These are phyloP conservation scores for Trachelus stipa DNA, from an alignment of 2,888 invertebrate species.

Conservation along the genomic window DNA sequence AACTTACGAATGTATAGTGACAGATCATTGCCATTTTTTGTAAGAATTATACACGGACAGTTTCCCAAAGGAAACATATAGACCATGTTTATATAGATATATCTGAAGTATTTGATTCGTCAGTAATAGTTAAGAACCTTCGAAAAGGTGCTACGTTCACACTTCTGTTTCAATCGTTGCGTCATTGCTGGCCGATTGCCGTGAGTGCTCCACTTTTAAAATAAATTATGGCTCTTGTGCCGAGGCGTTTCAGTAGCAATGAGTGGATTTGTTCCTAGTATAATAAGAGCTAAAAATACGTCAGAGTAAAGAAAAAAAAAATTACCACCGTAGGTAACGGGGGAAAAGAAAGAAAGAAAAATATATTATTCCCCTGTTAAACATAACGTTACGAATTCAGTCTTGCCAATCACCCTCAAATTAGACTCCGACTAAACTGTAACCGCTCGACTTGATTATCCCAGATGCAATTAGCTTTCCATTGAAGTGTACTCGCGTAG, in stretches of 20 bases:
- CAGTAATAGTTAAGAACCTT: not conserved
- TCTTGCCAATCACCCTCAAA: not conserved
- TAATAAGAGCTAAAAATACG: not conserved
- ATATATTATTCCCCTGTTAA: not conserved
- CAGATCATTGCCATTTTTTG: not conserved
- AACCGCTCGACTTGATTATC: constrained; percentile 41
- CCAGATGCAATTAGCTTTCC: constrained; percentile 45
- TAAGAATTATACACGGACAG: not conserved
- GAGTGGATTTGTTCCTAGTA: not conserved
- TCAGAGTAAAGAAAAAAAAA: not conserved
- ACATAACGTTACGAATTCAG: not conserved
- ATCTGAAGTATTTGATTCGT: not conserved
- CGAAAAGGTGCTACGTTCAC: not conserved
- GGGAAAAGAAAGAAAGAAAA: not conserved
- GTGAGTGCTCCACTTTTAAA: not conserved
- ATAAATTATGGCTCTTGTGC: not conserved
- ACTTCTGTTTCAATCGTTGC: not conserved
- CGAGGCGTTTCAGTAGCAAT: not conserved
- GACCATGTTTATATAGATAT: not conserved
- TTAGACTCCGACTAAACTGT: constrained; percentile 27
- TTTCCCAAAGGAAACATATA: not conserved
- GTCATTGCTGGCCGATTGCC: not conserved
- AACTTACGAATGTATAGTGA: not conserved
- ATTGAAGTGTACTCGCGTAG: constrained; percentile 34
- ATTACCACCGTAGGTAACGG: not conserved